These are phyloP conservation scores for Heterotilapia buettikoferi DNA, from an alignment of 2,113 vertebrate species.

Conservation along the genomic window DNA sequence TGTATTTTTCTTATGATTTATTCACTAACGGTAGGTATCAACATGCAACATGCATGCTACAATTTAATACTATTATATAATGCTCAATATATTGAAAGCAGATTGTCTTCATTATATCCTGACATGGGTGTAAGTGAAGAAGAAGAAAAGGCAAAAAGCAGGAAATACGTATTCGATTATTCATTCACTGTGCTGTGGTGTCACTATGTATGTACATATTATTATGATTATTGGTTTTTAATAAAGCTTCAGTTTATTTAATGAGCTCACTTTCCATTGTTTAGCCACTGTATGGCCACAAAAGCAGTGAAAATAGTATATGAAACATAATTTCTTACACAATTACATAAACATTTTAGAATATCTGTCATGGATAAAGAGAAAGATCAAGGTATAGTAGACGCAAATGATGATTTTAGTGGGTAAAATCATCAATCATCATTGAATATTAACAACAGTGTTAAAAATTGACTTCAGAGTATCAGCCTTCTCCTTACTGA, in stretches of 20 bases:
- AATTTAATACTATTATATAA: background rate
- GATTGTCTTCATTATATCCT: background rate
- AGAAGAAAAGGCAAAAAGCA: background rate
- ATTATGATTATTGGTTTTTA: background rate
- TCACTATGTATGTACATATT: background rate
- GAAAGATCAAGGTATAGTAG: background rate
- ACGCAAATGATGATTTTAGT: background rate
- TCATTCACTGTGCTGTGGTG: background rate
- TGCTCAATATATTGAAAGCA: background rate
- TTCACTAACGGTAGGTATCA: background rate
- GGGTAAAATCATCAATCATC: background rate
- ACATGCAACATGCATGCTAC: background rate
- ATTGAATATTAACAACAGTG: background rate
- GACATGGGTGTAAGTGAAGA: background rate
- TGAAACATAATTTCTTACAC: background rate
- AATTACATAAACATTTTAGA: background rate
- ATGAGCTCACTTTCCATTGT: background rate
- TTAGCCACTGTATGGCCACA: background rate
- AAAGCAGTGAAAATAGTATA: background rate
- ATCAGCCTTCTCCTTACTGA: background rate
- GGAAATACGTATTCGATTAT: background rate
- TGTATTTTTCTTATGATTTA: background rate
- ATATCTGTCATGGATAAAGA: background rate
- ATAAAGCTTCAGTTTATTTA: background rate
- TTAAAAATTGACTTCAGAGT: background rate